A percentile compares a stretch with the other conserved stretches of the same genome.
phyloP scores from a whole-genome alignment of 2,888 invertebrate species.

The Hypolimnas misippus region DNA sequence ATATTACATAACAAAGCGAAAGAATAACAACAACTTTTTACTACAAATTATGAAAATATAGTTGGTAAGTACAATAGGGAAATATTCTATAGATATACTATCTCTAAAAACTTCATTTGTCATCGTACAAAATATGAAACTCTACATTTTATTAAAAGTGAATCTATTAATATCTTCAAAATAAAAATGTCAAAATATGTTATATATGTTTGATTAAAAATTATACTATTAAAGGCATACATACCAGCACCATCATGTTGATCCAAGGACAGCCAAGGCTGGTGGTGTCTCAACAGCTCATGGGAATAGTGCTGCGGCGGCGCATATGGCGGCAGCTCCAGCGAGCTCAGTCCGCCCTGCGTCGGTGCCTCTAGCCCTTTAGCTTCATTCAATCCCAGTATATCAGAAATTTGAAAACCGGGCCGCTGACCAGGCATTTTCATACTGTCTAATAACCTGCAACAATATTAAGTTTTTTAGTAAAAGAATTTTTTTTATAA shows the following conservation, averaged over 20 bases:
- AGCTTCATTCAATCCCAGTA: conserved; percentile 93
- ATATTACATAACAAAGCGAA: too few relatives aligned
- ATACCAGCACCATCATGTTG: conserved; percentile 73
- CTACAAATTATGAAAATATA: too few relatives aligned
- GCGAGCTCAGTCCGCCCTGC: conserved; percentile 58
- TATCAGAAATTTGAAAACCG: conserved; percentile 97
- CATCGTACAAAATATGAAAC: too few relatives aligned
- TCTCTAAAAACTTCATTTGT: too few relatives aligned
- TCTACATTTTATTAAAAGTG: too few relatives aligned
- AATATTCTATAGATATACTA: too few relatives aligned
- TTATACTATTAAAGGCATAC: too few relatives aligned
- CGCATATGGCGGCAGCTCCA: conserved; percentile 71
- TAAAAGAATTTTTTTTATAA: not conserved
- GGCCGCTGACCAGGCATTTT: conserved; percentile 91
- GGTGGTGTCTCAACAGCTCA: conserved; percentile 73
- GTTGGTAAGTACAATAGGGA: too few relatives aligned
- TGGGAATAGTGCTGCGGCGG: conserved; percentile 73
- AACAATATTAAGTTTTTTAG: conserved; percentile 28
- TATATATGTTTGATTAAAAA: too few relatives aligned
- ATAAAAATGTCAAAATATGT: too few relatives aligned
- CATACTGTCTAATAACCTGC: conserved; percentile 91
- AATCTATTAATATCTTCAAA: too few relatives aligned
- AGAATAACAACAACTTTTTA: too few relatives aligned
- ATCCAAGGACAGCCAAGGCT: conserved; percentile 74
- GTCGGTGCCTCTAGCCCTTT: conserved; percentile 71